A percentile compares a stretch with the other conserved stretches of the same genome.
These are phyloP conservation scores for Alcis repandata DNA, from an alignment of 2,888 invertebrate genomes.

Conservation along the genomic window DNA sequence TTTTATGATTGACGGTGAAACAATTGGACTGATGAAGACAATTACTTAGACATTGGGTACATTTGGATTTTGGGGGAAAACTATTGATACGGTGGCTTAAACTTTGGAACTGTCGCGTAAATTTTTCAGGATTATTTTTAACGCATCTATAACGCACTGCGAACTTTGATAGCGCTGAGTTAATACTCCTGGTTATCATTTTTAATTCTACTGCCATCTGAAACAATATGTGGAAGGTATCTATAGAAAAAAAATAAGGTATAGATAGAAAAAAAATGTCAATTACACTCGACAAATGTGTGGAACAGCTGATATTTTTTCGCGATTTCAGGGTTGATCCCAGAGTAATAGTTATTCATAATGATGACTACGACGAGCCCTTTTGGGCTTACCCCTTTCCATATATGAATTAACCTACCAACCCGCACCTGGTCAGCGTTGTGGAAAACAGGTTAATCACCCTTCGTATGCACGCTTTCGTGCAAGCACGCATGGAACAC, in stretches of 20 bases:
- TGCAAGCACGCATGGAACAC: neutral
- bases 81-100: slow-evolving; percentile 20
- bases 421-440: too few species aligned
- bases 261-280: too few species aligned
- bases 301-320: too few species aligned
- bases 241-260: too few species aligned
- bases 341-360: too few species aligned
- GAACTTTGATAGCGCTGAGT: slow-evolving; percentile 48
- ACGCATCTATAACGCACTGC: slow-evolving; percentile 33
- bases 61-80: slow-evolving; percentile 23
- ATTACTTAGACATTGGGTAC: slow-evolving; percentile 16
- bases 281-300: too few species aligned
- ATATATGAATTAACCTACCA: too few species aligned
- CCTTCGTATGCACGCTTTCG: too few species aligned
- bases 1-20: neutral
- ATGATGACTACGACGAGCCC: too few species aligned
- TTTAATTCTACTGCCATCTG: slow-evolving; percentile 69
- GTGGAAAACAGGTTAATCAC: too few species aligned
- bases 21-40: slow-evolving; percentile 4
- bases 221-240: slow-evolving; percentile 40
- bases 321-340: too few species aligned
- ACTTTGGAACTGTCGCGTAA: slow-evolving; percentile 21
- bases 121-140: slow-evolving; percentile 13
- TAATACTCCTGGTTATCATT: slow-evolving; percentile 53
- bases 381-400: too few species aligned